A percentile compares a stretch with the other conserved stretches of the same genome.
These are phyloP conservation scores for Ophthalmolycus amberensis DNA, from an alignment of 2,113 vertebrate species.

Conservation along the genomic window DNA sequence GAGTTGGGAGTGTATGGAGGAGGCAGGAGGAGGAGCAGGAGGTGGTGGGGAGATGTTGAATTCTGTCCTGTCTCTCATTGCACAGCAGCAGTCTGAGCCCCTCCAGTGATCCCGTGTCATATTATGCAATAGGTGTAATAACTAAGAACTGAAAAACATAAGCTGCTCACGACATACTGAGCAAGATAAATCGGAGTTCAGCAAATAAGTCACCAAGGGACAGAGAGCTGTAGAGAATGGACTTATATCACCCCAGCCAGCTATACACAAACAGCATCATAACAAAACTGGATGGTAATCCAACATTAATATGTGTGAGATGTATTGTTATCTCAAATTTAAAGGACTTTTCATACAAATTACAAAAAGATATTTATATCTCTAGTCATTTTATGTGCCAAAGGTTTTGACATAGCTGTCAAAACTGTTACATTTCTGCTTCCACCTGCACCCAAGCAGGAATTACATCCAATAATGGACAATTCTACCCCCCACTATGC, in stretches of 20 bases:
- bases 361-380: not conserved
- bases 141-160: not conserved
- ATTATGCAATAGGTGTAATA: not conserved
- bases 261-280: not conserved
- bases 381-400: not conserved
- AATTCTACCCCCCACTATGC: not conserved
- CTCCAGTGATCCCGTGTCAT: slow-evolving; percentile 7
- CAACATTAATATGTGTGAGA: not conserved
- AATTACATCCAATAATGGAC: too few species aligned
- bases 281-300: not conserved
- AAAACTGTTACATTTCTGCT: not conserved
- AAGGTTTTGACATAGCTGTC: not conserved
- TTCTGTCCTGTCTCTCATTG: not conserved
- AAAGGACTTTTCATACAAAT: slow-evolving; percentile 1
- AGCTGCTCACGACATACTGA: not conserved
- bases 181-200: not conserved
- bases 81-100: slow-evolving; percentile 11
- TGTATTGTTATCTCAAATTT: not conserved
- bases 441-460: not conserved
- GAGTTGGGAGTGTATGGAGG: slow-evolving; percentile 22
- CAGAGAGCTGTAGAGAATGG: not conserved
- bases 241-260: not conserved
- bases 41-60: not conserved
- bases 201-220: slow-evolving; percentile 43
- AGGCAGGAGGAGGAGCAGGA: slow-evolving; percentile 1